These are phyloP conservation scores for Neria commutata DNA, from an alignment of 2,888 invertebrate genomes.

Conservation along the genomic window DNA sequence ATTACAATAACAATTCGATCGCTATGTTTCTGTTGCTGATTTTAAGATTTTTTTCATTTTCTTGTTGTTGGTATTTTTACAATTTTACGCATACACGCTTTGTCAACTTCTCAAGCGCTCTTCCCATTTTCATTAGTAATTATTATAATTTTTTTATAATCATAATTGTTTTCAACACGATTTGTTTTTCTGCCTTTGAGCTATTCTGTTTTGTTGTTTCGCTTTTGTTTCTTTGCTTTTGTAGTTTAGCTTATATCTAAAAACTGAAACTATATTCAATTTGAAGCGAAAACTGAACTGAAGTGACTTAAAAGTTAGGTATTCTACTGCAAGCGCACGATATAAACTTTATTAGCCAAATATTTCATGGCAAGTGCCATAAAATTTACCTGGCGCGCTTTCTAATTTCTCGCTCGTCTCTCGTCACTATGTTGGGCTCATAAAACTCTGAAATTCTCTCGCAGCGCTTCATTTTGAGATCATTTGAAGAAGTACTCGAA, in stretches of 20 bases:
- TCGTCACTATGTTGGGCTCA: neutral
- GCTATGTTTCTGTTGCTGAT: neutral
- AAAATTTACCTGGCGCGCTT: slow-evolving; percentile 18
- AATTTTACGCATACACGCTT: no score
- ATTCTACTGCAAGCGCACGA: slow-evolving; percentile 24
- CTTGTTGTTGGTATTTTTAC: slow-evolving; percentile 14
- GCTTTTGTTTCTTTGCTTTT: slow-evolving; percentile 7
- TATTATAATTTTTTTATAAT: neutral
- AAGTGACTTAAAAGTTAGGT: neutral
- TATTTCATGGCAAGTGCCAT: neutral
- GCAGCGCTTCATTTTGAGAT: no score
- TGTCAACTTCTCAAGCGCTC: no score
- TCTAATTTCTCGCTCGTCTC: neutral
- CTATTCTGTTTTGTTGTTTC: slow-evolving; percentile 13
- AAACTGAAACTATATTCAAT: neutral
- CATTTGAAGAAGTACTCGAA: no score
- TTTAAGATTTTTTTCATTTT: neutral
- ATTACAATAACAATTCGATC: slow-evolving; percentile 34
- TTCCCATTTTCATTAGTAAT: neutral
- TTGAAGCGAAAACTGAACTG: neutral
- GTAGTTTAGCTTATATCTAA: slow-evolving; percentile 4
- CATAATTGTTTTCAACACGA: slow-evolving; percentile 14
- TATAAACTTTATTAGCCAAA: slow-evolving; percentile 18
- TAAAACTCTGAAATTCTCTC: neutral
- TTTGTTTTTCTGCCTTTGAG: slow-evolving; percentile 23